Evolutionary conservation across 2,888 invertebrate genomes (phyloP).

Genomic region (Macaria liturata): DNA sequence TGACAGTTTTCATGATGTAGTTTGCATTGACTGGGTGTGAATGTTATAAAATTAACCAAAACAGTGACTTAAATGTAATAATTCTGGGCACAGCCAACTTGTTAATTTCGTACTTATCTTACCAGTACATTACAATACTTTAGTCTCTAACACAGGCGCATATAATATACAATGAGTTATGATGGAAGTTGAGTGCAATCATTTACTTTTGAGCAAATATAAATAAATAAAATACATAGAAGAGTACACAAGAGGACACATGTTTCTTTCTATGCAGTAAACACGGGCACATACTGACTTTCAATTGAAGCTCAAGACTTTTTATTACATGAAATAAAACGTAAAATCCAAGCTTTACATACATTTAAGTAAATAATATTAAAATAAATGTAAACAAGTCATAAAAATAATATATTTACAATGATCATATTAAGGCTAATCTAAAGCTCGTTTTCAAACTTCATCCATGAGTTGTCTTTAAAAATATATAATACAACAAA

Average conservation of each 20-base stretch:
- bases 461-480: slow-evolving; percentile 20
- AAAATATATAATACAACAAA: slow-evolving; percentile 40
- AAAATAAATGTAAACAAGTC: slow-evolving; percentile 50
- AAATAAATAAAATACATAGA: slow-evolving; percentile 29
- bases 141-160: slow-evolving; percentile 37
- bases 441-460: slow-evolving; percentile 42
- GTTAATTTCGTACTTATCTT: slow-evolving; percentile 58
- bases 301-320: slow-evolving; percentile 38
- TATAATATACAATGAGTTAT: slow-evolving; percentile 30
- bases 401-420: slow-evolving; percentile 65
- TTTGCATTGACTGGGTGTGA: slow-evolving; percentile 14
- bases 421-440: slow-evolving; percentile 53
- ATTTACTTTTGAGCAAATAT: slow-evolving; percentile 36
- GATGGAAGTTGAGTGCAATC: slow-evolving; percentile 33
- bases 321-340: slow-evolving; percentile 51
- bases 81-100: slow-evolving; percentile 68
- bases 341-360: slow-evolving; percentile 65
- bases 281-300: slow-evolving; percentile 32
- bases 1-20: slow-evolving; percentile 1
- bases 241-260: slow-evolving; percentile 28
- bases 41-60: slow-evolving; percentile 17
- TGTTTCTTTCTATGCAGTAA: slow-evolving; percentile 11
- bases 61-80: slow-evolving; percentile 37
- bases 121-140: slow-evolving; percentile 56
- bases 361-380: slow-evolving; percentile 64